These are phyloP conservation scores for Sinocyclocheilus grahami DNA, from an alignment of 2,113 vertebrate genomes.

Conservation along the genomic window DNA sequence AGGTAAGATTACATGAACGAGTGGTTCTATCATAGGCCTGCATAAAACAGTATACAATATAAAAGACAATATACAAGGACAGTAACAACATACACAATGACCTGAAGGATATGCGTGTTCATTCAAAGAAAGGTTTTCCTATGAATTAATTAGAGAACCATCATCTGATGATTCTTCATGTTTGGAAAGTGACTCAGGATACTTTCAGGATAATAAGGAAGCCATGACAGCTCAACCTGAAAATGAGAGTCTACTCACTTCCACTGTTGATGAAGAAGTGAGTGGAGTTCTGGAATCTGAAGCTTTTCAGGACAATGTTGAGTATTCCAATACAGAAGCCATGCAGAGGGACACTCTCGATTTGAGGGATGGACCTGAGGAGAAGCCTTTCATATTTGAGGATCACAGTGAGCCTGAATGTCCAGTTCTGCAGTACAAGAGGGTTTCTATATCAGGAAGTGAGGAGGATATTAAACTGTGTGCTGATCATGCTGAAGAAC, in stretches of 20 bases:
- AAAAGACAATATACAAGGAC: too few species aligned
- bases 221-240: constrained; percentile 10
- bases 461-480: constrained; percentile 49
- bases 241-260: not conserved
- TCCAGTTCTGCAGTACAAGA: constrained; percentile 46
- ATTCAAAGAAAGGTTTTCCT: too few species aligned
- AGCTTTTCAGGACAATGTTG: not conserved
- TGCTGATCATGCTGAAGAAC: constrained; percentile 21
- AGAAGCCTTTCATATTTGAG: constrained; percentile 9
- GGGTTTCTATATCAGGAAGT: constrained; percentile 51
- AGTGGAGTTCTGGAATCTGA: constrained; percentile 26
- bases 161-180: not conserved
- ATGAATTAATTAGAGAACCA: not conserved
- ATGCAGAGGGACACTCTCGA: not conserved
- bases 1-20: too few species aligned
- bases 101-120: too few species aligned
- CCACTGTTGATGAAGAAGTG: constrained; percentile 3
- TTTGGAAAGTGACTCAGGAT: constrained; percentile 51
- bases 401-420: constrained; percentile 34
- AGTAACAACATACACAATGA: too few species aligned
- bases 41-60: too few species aligned
- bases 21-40: too few species aligned
- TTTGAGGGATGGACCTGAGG: not conserved
- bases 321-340: not conserved
- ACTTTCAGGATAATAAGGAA: constrained; percentile 50